Evolutionary conservation across 2,888 invertebrate species (phyloP).

Genomic region (Asteroscopus sphinx): DNA sequence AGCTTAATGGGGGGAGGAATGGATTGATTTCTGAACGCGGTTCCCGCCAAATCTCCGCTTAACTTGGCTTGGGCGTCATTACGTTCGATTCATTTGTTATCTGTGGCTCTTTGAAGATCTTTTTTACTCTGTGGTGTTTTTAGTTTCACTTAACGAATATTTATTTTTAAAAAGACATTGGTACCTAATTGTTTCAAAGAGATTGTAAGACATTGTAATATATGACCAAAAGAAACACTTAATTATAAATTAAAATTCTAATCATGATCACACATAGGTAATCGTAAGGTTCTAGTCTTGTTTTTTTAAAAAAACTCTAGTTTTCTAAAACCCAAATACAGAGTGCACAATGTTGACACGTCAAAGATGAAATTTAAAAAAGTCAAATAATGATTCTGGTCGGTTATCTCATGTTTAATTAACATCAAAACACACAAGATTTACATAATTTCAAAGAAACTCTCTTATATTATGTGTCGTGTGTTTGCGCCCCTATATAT

Average conservation of each 20-base stretch:
- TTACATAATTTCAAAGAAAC: conserved; percentile 81
- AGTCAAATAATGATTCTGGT: conserved; percentile 79
- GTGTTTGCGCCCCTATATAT: conserved; percentile 77
- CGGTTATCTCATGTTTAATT: conserved; percentile 87
- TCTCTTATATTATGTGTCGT: conserved; percentile 70
- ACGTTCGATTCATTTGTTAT: conserved; percentile 61
- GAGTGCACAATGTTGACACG: conserved; percentile 67
- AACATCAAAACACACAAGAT: conserved; percentile 81
- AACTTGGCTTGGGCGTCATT: conserved; percentile 59
- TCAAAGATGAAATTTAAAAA: conserved; percentile 73
- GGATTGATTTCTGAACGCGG: conserved; percentile 87
- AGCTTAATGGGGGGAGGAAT: conserved; percentile 85
- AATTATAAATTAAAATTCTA: conserved; percentile 29
- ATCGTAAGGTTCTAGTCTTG: conserved; percentile 33
- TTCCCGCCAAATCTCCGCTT: conserved; percentile 77
- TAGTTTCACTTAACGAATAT: conserved; percentile 12
- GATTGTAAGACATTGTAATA: conserved; percentile 1
- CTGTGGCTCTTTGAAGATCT: conserved; percentile 49
- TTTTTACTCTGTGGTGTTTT: conserved; percentile 43
- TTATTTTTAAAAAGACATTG: conserved; percentile 1
- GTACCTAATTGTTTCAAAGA: conserved; percentile 1
- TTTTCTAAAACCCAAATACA: conserved; percentile 39
- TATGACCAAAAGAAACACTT: conserved; percentile 15
- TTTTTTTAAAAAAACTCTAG: conserved; percentile 52
- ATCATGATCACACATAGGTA: conserved; percentile 39